These are phyloP conservation scores for Mycogona germanica DNA, from an alignment of 2,888 invertebrate genomes.

Conservation along the genomic window DNA sequence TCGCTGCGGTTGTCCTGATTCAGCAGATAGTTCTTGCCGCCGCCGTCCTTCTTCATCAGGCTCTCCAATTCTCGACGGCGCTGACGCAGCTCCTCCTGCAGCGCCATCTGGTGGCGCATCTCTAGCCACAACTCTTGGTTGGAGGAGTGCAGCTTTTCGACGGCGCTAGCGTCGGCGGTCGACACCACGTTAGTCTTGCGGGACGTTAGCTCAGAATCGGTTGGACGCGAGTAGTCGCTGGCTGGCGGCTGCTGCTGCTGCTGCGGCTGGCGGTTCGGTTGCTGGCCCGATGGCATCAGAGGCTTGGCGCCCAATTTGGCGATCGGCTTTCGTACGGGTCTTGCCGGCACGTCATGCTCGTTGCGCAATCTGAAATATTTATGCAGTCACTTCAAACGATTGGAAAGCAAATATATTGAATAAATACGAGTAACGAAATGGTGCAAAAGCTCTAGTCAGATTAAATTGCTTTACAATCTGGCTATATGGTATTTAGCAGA, in stretches of 20 bases:
- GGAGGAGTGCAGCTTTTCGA: background rate
- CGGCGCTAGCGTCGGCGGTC: background rate
- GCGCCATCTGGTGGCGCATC: conserved; percentile 18
- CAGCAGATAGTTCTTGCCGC: conserved; percentile 16
- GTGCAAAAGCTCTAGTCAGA: too few species aligned
- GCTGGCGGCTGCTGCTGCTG: background rate
- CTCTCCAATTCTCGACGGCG: conserved; percentile 17
- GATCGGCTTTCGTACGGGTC: too few species aligned
- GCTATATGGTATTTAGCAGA: too few species aligned
- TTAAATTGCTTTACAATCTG: too few species aligned
- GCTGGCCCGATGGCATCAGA: too few species aligned
- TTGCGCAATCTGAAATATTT: too few species aligned
- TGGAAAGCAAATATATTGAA: too few species aligned
- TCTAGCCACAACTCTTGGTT: conserved; percentile 19
- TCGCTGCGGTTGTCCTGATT: conserved; percentile 20
- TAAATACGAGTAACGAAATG: too few species aligned
- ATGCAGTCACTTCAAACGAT: too few species aligned
- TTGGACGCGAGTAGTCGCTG: background rate
- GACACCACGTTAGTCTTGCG: background rate
- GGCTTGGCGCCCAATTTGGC: too few species aligned
- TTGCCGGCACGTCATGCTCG: too few species aligned
- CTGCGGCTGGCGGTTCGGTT: too few species aligned
- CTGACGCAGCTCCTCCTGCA: conserved; percentile 18
- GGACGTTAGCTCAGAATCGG: background rate
- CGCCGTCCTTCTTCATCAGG: conserved; percentile 19